phyloP scores from a whole-genome alignment of 1,140 invertebrate genomes.

The Zeugodacus cucurbitae region DNA sequence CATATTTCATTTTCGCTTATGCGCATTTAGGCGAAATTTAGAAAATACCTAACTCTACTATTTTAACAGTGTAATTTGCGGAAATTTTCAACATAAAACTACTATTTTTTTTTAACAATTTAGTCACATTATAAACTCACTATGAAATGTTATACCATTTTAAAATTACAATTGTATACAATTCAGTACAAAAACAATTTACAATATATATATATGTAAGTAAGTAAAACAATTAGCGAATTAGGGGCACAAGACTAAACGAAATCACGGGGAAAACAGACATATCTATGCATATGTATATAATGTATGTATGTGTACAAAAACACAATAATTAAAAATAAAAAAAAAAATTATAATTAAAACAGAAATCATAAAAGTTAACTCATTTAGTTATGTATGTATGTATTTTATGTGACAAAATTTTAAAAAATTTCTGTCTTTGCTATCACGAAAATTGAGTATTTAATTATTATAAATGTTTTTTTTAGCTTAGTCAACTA shows the following conservation, averaged over 20 bases:
- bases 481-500: slow-evolving; percentile 4
- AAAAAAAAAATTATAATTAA: not conserved
- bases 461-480: slow-evolving; percentile 17
- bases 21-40: not conserved
- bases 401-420: not conserved
- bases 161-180: not conserved
- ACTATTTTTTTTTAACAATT: too few relatives aligned
- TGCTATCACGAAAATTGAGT: slow-evolving; percentile 45
- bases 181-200: not conserved
- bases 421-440: slow-evolving; percentile 1
- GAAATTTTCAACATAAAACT: not conserved
- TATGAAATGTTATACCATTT: not conserved
- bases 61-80: not conserved
- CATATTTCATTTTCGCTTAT: not conserved
- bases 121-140: not conserved
- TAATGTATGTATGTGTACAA: not conserved
- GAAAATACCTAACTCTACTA: not conserved
- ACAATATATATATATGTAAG: too few relatives aligned
- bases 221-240: not conserved
- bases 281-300: not conserved
- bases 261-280: not conserved
- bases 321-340: not conserved
- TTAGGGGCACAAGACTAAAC: not conserved
- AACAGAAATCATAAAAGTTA: not conserved
- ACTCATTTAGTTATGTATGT: not conserved